Conservation (phyloP, 2,797 vertebrate genomes). For the Sebastes variabilis region DNA sequence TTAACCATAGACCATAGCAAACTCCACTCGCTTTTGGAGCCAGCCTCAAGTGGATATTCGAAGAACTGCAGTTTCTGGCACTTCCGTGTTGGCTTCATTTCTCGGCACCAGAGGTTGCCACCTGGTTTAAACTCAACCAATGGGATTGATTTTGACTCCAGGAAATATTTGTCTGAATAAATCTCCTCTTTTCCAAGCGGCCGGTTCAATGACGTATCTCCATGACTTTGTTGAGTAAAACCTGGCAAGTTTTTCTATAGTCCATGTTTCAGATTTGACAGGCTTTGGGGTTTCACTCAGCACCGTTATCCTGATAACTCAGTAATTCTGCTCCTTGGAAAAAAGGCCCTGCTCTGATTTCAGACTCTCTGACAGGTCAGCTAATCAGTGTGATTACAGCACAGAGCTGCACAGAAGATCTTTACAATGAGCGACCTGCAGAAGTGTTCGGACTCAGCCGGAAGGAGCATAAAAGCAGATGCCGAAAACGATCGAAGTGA, state of each 20-base stretch:
- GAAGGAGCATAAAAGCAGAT: neutral
- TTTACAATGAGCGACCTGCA: neutral
- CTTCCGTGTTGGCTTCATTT: accelerated
- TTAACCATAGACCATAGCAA: too few species aligned
- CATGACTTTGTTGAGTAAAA: neutral
- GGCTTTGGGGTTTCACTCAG: neutral
- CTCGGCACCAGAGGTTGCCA: too few species aligned
- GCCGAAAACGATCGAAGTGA: neutral
- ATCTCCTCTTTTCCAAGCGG: neutral
- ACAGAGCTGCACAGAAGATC: neutral
- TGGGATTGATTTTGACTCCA: neutral
- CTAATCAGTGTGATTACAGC: conserved; percentile 27
- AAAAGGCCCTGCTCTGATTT: neutral
- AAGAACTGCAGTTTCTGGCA: too few species aligned
- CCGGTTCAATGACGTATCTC: neutral
- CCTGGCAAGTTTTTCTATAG: neutral
- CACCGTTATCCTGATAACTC: neutral
- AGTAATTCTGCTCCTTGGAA: neutral
- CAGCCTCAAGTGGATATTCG: too few species aligned
- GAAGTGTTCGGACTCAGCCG: accelerated
- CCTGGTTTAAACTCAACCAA: neutral
- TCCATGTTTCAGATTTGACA: neutral
- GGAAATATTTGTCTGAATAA: neutral
- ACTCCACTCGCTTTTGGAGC: too few species aligned
- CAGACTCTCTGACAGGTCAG: neutral